phyloP scores from a whole-genome alignment of 1,140 invertebrate species.

The Brachionus paranguensis region DNA sequence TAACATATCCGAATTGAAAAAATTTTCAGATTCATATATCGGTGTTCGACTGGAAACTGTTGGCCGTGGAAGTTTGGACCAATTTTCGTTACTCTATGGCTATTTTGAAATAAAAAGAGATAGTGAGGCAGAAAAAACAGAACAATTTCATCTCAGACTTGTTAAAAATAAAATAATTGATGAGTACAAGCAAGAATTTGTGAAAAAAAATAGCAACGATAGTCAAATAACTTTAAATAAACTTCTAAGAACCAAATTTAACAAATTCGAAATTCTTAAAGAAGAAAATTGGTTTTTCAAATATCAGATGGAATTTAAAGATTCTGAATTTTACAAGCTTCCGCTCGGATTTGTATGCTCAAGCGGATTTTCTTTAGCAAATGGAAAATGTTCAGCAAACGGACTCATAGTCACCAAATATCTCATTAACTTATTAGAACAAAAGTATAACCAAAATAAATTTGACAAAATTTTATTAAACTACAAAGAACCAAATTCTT shows the following conservation, averaged over 20 bases:
- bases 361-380: conserved; percentile 7
- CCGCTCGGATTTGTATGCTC: conserved; percentile 27
- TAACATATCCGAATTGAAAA: neutral
- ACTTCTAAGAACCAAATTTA: conserved; percentile 3
- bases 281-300: neutral
- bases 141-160: conserved; percentile 1
- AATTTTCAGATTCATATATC: neutral
- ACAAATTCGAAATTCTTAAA: conserved; percentile 10
- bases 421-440: neutral
- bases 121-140: neutral
- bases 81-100: conserved; percentile 5
- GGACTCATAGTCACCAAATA: conserved; percentile 2
- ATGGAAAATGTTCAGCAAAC: conserved; percentile 27
- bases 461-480: neutral
- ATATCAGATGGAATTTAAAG: neutral
- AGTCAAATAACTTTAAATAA: neutral
- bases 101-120: neutral
- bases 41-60: neutral
- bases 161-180: neutral
- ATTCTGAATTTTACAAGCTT: neutral
- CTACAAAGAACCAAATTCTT: conserved; percentile 5
- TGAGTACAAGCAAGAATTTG: conserved; percentile 1
- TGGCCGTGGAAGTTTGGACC: neutral
- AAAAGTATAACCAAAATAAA: neutral
- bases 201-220: neutral